Evolutionary conservation across 1,140 invertebrate genomes (phyloP), one percentile per base, ranked within the genome.

Genomic region (Papilio helenus): DNA sequence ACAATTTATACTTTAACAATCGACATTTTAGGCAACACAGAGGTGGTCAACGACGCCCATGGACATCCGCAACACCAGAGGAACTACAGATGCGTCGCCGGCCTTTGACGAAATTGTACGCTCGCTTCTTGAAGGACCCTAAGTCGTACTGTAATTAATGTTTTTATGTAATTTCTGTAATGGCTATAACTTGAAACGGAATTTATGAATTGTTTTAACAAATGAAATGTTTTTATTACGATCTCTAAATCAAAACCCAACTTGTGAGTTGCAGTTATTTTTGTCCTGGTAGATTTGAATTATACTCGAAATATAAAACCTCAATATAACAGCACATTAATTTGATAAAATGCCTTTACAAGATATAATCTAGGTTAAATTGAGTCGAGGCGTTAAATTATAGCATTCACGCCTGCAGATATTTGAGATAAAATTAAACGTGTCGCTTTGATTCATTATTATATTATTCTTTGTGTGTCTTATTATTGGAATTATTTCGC

Each of bases 361-460:
- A 68, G 61, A 68, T 68, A 68, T 68, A 34, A 68, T 68, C 61
- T 68, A 68, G 61, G 23, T 68, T 68, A 18, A 68, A 29, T 68
- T 29, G 26, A 68, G 26, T 68, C 61, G 61, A 68, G 26, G 61
- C 61, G 61, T 68, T 68, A 68, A 68, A 68, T 68, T 34, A 34
- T 68, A 34, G 14, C 61, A 29, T 68, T 68, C 61, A 18, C 26
- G 61, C 26, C 26, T 16, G 26, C 26, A 68, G 61, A 34, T 68
- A 68, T 68, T 68, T 68, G 61, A 29, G 61, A 68, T 68, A 68
- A 34, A 68, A 34, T 68, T 68, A 29, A 29, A 68, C 23, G 61
- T 68, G 61, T 68, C 61, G 61, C 26, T 68, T 68, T 68, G 61
- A 68, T 68, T 68, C 61, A 68, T 68, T 68, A 68, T 68, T 7